These are phyloP conservation scores for Probaryconus sp. DNA, from an alignment of 1,140 invertebrate species.

Conservation along the genomic window DNA sequence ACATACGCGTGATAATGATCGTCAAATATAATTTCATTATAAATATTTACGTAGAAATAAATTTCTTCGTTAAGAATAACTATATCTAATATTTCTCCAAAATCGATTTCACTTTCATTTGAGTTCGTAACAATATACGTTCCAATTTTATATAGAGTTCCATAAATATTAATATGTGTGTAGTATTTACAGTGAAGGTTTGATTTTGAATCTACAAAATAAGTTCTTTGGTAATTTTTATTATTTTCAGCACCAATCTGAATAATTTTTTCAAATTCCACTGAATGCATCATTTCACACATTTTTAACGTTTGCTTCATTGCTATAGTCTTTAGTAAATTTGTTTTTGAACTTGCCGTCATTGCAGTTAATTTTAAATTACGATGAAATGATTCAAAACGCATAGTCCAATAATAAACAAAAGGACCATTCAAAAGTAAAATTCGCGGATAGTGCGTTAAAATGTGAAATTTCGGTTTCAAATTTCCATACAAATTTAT, in stretches of 20 bases:
- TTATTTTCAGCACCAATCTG: no score
- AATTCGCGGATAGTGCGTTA: conserved; percentile 22
- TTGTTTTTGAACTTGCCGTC: neutral
- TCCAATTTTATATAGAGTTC: conserved; percentile 6
- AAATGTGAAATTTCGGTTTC: conserved; percentile 22
- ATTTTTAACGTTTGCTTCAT: conserved; percentile 5
- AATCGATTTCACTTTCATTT: conserved; percentile 10
- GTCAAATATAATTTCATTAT: conserved; percentile 18
- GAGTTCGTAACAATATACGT: conserved; percentile 12
- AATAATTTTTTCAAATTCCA: no score
- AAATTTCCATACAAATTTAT: conserved; percentile 8
- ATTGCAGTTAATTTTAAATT: neutral
- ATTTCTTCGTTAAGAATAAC: conserved; percentile 4
- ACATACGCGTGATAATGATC: conserved; percentile 1
- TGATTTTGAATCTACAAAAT: conserved; percentile 1
- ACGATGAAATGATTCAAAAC: conserved; percentile 13
- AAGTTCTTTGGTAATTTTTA: conserved; percentile 1
- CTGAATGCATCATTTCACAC: conserved; percentile 1
- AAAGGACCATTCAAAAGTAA: conserved; percentile 11
- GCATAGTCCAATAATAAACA: conserved; percentile 10
- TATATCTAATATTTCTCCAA: conserved; percentile 27
- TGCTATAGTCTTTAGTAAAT: conserved; percentile 3
- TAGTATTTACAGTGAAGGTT: neutral
- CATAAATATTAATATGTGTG: neutral
- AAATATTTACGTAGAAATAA: conserved; percentile 24